Base-by-base conservation (phyloP, 2,113 vertebrate species). In the Phylloscopus trochilus region DNA sequence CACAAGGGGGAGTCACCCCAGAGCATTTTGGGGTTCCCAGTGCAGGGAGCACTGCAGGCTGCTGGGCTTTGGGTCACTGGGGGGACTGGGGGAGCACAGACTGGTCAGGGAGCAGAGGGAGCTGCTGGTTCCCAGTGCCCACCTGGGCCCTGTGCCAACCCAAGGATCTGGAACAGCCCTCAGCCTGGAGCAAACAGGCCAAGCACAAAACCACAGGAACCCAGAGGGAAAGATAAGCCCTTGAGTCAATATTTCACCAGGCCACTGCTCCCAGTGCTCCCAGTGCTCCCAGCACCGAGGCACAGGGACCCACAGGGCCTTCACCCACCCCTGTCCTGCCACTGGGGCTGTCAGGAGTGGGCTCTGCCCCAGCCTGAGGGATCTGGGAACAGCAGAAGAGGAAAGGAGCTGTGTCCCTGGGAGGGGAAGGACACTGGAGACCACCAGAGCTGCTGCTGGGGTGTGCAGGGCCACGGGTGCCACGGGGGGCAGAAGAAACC, bases 141-240 rank as follows among this genome's bases (percentile, higher is more conserved):
- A 0, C 6, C 1, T 0, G 3, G 88, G 74, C 81, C 35, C 52
- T 2, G 18, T 56, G 15, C 83, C 4, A 6, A 72, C 26, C 75
- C 67, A 10, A 4, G 83, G 63, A 75, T 31, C 18, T 15, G 49
- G n/a, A 91, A 53, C 56, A 67, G 15, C 39, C 53, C 56, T 74
- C 76, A 80, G 63, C 58, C 55, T 2, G 9, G 13, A 88, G 59
- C 62, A 85, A 93, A 92, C 83, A 69, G 19, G 15, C 5, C 1
- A 1, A 76, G 68, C 28, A 60, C 31, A 58, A 91, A 91, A 53
- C 78, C 92, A 88, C 87, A 90, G n/a, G 56, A 90, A 23, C 20
- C 12, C 64, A 37, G 23, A 0, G 66, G 39, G 60, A 33, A 75
- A 91, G 92, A 87, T 67, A 82, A 90, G 27, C 33, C 63, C 67